Base-by-base conservation (phyloP, 2,113 vertebrate genomes). In the Platanista minor region DNA sequence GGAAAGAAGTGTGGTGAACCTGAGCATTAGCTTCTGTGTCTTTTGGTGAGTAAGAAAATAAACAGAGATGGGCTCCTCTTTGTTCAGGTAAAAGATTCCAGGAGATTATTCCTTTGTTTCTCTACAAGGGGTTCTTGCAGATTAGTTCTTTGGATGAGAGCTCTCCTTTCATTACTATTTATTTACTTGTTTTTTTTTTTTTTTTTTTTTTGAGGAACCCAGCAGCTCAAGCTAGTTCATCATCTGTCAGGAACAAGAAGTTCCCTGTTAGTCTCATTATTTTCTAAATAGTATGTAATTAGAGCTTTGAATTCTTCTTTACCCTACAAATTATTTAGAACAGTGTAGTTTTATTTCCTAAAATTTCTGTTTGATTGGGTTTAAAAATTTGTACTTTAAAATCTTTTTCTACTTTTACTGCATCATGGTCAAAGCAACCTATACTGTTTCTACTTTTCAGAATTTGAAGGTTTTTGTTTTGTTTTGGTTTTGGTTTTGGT, bases 271-370 rank as follows among this genome's bases (percentile, higher is more conserved):
- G 21, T 57, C 54, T 61, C 41, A 21, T 90, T 95, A 88, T 91
- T 88, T 96, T 71, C 41, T 78, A 92, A 95, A 82, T 67, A 67
- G 31, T 78, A 81, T 93, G 12, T 92, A 97, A 95, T 91, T 92
- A 94, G 15, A 94, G 46, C 43, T 85, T 93, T 66, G 8, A 85
- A 90, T 71, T 96, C 52, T 41, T 92, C 23, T 57, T 94, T 88
- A 49, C 71, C 39, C 1, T 61, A 82, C 31, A 41, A 94, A 77
- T 90, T 92, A 84, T 78, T 85, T 92, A 91, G 43, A 95, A 86
- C 1, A 77, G 18, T 62, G 18, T 88, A 23, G 18, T 87, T 92
- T 96, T 94, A 10, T 82, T 90, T 95, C 18, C 18, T 74, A 14
- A 92, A 86, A 43, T 81, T 95, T 84, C 13, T 74, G 31, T 95